Evolutionary conservation across 2,888 invertebrate species (phyloP).

Genomic region (Schizaphis graminum): DNA sequence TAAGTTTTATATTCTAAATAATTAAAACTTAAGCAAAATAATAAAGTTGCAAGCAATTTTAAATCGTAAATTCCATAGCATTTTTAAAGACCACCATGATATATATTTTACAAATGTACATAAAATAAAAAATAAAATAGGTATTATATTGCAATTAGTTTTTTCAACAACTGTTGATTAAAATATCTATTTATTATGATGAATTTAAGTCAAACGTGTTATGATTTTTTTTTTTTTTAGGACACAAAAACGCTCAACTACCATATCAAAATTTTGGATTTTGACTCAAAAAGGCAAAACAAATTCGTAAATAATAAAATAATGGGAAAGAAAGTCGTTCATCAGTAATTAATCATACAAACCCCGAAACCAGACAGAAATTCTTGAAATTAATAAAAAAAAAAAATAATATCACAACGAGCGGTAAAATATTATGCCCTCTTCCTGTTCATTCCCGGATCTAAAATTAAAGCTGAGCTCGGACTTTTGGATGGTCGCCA

Average conservation of each 20-base stretch:
- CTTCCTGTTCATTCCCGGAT: constrained; percentile 20
- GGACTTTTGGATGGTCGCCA: not conserved
- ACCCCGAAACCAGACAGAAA: not conserved
- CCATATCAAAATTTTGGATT: not conserved
- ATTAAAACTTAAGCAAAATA: not conserved
- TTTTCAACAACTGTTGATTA: not conserved
- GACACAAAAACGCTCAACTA: not conserved
- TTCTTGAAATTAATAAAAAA: not conserved
- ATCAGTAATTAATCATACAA: not conserved
- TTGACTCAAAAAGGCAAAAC: not conserved
- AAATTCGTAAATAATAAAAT: not conserved
- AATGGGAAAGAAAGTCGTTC: not conserved
- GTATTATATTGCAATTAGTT: not conserved
- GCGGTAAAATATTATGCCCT: not conserved
- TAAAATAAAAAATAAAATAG: constrained; percentile 15
- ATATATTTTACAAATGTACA: not conserved
- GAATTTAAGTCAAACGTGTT: not conserved
- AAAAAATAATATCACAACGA: not conserved
- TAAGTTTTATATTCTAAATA: not conserved
- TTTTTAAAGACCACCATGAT: no score
- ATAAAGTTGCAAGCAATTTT: not conserved
- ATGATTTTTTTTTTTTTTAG: not conserved
- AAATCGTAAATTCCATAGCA: not conserved
- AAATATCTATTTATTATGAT: not conserved
- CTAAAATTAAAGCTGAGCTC: constrained; percentile 64